Base-by-base conservation (phyloP, 2,113 vertebrate genomes). In the Phaetusa simplex region DNA sequence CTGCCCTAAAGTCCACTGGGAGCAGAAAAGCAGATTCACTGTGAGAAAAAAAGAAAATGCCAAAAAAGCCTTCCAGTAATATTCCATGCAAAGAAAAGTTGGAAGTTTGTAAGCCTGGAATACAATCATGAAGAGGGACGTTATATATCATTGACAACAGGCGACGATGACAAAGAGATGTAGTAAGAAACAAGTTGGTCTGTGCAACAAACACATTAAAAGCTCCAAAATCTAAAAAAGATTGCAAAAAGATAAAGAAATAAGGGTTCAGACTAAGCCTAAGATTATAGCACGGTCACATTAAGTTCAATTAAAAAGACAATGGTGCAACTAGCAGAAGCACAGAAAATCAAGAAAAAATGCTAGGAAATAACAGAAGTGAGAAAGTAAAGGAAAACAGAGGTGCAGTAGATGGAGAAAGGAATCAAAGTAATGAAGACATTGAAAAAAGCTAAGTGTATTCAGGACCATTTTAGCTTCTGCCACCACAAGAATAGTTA, bases 131-230 rank as follows among this genome's bases (percentile, higher is more conserved):
- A 49, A 71, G 5, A 42, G 6, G 13, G 6, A 40, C 29, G 8
- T 12, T 49, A 49, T 22, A n/a, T 38, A 34, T 3, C 13, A 38
- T 0, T 52, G 11, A 70, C 18, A 13, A 32, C 0, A 40, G 14
- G 8, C 8, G 55, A 18, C n/a, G 12, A 23, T n/a, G 11, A 56
- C 18, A 55, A 55, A 64, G 5, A 81, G 3, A 38, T n/a, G n/a
- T 0, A 50, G 8, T 32, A n/a, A 55, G 14, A 36, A 91, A 62
- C 5, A 85, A 47, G 62, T 2, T 18, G 1, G 5, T 7, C 26
- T 43, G 5, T 27, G 36, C 18, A 72, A 65, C 2, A 2, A 61
- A 40, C 16, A 34, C 20, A 30, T 29, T 17, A 61, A 56, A 22
- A 86, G 27, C 20, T 50, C 14, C 14, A 66, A 81, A 86, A 66